Evolutionary conservation across 2,888 invertebrate species (phyloP), one percentile per base, ranked within the genome.

Genomic region (Dione vanillae): DNA sequence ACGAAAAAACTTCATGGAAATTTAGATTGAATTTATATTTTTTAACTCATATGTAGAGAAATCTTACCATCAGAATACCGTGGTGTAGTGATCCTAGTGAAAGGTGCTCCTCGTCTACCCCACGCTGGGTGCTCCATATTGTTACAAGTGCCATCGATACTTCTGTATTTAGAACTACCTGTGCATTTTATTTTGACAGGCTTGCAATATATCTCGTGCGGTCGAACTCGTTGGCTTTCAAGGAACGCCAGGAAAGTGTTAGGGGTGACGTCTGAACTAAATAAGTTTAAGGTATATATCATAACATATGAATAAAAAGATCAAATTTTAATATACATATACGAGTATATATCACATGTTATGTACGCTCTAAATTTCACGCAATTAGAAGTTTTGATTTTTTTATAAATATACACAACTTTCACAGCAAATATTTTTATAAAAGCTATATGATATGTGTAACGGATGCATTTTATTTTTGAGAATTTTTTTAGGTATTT

Each of bases 141-240:
- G 85, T 97, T 97, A 85, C 97, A 97, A 8, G 96, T 95, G 8
- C 97, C 97, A 82, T 97, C 97, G 52, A 96, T 92, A 11, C 94
- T 95, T 62, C 98, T 94, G 86, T 97, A 98, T 65, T 80, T 80
- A 54, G 76, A 74, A 35, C 73, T 71, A 9, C 70, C 71, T 7
- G 14, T 35, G 74, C 89, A 91, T 10, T 67, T 79, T 27, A 86
- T 76, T 58, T 76, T 80, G 12, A 83, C 76, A 0, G 90, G 88
- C 78, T 83, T 81, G 78, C 91, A 91, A 79, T 80, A 83, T 20
- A 82, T 65, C 62, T 89, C 89, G 27, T 81, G 80, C 8, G 89
- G 72, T 2, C 83, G 83, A 16, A 91, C 84, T 27, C 85, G 86
- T 66, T 89, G 87, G 70, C 87, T 82, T 76, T 91, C 89, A 65